Conservation (phyloP, 2,888 invertebrate genomes). For the Hirudinaria manillensis region DNA sequence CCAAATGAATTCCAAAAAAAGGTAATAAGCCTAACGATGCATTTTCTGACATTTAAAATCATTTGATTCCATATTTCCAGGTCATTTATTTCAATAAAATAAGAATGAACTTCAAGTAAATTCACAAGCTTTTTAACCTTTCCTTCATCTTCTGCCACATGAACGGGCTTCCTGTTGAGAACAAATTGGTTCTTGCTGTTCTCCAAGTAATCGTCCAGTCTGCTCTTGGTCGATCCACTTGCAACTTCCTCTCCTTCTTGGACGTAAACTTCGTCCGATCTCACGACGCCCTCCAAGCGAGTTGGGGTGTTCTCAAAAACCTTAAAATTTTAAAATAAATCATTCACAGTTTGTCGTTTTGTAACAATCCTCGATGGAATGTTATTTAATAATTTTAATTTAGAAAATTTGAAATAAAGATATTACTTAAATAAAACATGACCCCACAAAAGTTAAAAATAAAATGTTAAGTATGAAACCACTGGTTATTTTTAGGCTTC, state of each 20-base stretch:
- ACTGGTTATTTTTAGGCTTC: no score
- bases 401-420: neutral
- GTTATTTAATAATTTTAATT: neutral
- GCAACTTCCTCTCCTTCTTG: slow-evolving; percentile 20
- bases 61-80: neutral
- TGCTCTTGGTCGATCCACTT: slow-evolving; percentile 16
- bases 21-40: neutral
- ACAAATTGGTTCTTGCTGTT: slow-evolving; percentile 17
- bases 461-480: no score
- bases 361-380: neutral
- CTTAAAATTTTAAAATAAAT: neutral
- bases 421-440: no score
- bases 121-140: slow-evolving; percentile 10
- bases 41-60: slow-evolving; percentile 3
- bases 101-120: neutral
- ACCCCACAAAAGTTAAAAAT: no score
- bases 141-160: slow-evolving; percentile 29
- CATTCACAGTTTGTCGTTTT: neutral
- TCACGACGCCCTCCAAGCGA: slow-evolving; percentile 34
- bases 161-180: slow-evolving; percentile 22
- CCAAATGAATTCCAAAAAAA: neutral
- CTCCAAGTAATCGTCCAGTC: slow-evolving; percentile 18
- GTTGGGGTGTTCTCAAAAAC: slow-evolving; percentile 37
- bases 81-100: neutral
- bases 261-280: slow-evolving; percentile 23